Evolutionary conservation across 2,113 vertebrate species (phyloP).

Genomic region (Dinomys branickii): DNA sequence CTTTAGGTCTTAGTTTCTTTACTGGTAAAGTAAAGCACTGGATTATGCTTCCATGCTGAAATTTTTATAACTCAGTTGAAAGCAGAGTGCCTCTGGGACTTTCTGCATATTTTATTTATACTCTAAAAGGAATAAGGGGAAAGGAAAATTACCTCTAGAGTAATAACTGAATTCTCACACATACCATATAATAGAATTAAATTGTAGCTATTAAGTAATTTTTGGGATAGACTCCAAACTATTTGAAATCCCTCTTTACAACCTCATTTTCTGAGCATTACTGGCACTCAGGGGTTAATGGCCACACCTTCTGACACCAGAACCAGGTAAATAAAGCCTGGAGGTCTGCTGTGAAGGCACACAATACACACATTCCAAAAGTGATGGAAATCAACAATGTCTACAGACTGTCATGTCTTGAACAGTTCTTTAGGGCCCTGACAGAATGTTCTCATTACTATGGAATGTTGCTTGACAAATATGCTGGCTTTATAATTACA

Average conservation of each 20-base stretch:
- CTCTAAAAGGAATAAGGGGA: neutral
- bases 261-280: neutral
- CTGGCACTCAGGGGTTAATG: neutral
- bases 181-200: slow-evolving; percentile 11
- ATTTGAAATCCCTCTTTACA: slow-evolving; percentile 8
- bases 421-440: neutral
- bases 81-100: slow-evolving; percentile 48
- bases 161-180: slow-evolving; percentile 51
- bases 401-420: accelerated
- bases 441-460: neutral
- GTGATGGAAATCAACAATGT: neutral
- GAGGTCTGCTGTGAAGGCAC: neutral
- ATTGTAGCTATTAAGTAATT: slow-evolving; percentile 34
- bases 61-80: slow-evolving; percentile 47
- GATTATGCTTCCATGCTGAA: slow-evolving; percentile 21
- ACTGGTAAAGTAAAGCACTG: neutral
- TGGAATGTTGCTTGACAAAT: neutral
- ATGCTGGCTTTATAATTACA: neutral
- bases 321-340: neutral
- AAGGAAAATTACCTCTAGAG: slow-evolving; percentile 32
- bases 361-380: neutral
- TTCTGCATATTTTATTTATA: slow-evolving; percentile 65
- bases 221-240: slow-evolving; percentile 38
- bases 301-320: neutral
- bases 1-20: neutral